Conservation (phyloP, 2,888 invertebrate species). For the Parthenolecanium corni region DNA sequence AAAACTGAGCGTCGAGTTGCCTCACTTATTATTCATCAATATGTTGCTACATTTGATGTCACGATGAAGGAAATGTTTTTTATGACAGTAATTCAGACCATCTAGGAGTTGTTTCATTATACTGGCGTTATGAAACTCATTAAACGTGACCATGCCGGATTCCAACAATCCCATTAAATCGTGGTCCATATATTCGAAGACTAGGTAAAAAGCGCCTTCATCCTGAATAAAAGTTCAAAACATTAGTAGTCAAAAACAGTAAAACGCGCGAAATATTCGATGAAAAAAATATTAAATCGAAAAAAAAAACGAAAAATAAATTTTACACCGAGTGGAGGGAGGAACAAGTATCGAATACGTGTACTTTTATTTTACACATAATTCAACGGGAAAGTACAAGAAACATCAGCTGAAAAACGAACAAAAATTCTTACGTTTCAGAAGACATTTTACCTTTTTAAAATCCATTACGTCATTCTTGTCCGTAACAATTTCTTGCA, state of each 20-base stretch:
- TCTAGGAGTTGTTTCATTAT: conserved; percentile 95
- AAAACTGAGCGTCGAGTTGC: conserved; percentile 28
- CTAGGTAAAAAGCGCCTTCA: conserved; percentile 95
- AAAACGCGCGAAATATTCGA: too few relatives aligned
- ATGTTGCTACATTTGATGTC: conserved; percentile 99
- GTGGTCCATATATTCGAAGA: conserved; percentile 99
- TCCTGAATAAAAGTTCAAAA: conserved; percentile 46
- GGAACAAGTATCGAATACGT: too few relatives aligned
- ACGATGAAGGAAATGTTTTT: conserved; percentile 93
- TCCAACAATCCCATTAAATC: conserved; percentile 97
- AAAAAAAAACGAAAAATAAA: background rate
- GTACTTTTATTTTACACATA: too few relatives aligned
- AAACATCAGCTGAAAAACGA: too few relatives aligned
- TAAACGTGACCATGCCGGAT: conserved; percentile 93
- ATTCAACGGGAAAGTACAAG: too few relatives aligned
- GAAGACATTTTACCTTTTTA: conserved; percentile 51
- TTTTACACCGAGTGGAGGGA: background rate
- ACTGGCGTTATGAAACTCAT: conserved; percentile 88
- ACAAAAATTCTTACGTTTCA: too few relatives aligned
- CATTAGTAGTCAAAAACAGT: background rate
- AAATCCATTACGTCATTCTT: conserved; percentile 95
- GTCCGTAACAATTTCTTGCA: conserved; percentile 96
- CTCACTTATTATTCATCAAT: conserved; percentile 94
- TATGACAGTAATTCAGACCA: conserved; percentile 94
- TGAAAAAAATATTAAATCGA: background rate